Base-by-base conservation (phyloP, 1,140 invertebrate genomes). In the Plectus sambesii region DNA sequence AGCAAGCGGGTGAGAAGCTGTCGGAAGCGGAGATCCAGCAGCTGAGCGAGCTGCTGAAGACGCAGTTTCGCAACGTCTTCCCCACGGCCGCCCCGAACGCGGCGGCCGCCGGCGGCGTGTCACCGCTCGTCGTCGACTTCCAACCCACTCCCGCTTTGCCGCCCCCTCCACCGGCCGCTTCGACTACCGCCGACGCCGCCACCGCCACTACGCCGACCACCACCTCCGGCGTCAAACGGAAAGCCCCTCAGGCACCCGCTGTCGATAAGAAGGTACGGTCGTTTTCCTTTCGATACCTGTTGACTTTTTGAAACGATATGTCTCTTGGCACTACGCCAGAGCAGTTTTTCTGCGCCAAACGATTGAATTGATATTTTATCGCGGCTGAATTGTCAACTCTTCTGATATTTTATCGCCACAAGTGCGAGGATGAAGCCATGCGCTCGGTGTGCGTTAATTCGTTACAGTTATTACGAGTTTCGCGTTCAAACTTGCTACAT, bases 131-230 rank as follows among this genome's bases (percentile, higher is more conserved):
- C 46, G 5, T 43, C 52, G 33, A 39, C 55, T 17, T 9, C 47
- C 37, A 56, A 25, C 30, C 53, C 17, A 27, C 42, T 8, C 30
- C 47, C 9, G 36, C 30, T 25, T 20, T 41, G 23, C 49, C 35
- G 23, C 30, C 60, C 19, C 41, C 49, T 5, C 36, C 68, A 72
- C 48, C 69, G 66, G 36, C 44, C 23, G 36, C 42, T 27, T 26
- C 49, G n/a, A 33, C 47, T 24, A 41, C 46, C 5, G 51, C 40
- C 8, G 36, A 42, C 17, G 29, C 47, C 17, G 37, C 36, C n/a
- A 42, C 26, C 17, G 24, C 20, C 40, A 42, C 19, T 23, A 30
- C 36, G 35, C 49, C 23, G 25, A 53, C 41, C 17, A 37, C 38
- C 22, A 36, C 20, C 39, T 17, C 19, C 2, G 35, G 35, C 24